Conservation (phyloP, 1,140 invertebrate genomes). For the Drosophila kurseongensis region DNA sequence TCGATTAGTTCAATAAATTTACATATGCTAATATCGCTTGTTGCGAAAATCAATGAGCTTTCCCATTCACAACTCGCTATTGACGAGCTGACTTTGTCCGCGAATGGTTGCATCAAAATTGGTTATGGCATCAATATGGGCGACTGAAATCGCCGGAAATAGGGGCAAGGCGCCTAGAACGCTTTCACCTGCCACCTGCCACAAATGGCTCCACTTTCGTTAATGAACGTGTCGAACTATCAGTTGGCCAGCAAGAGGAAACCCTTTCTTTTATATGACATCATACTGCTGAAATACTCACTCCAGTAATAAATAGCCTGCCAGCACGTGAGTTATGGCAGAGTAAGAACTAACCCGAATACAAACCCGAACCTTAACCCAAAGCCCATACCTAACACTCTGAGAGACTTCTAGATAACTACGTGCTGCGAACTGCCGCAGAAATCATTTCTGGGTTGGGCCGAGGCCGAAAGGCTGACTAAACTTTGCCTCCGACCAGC, state of each 20-base stretch:
- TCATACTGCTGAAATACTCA: slow-evolving; percentile 57
- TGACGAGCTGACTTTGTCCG: slow-evolving; percentile 19
- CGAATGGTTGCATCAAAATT: slow-evolving; percentile 50
- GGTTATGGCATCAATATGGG: slow-evolving; percentile 33
- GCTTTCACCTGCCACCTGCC: slow-evolving; percentile 52
- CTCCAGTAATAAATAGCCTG: slow-evolving; percentile 42
- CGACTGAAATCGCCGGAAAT: slow-evolving; percentile 11
- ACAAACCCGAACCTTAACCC: slow-evolving; percentile 5
- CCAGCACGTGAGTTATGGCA: slow-evolving; percentile 75
- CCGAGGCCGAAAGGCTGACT: slow-evolving; percentile 29
- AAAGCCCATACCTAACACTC: slow-evolving; percentile 13
- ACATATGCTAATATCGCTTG: slow-evolving; percentile 66
- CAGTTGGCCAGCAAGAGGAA: slow-evolving; percentile 28
- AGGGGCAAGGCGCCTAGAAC: slow-evolving; percentile 37
- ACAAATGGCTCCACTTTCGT: slow-evolving; percentile 24
- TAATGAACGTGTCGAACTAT: slow-evolving; percentile 63
- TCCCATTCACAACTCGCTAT: slow-evolving; percentile 47
- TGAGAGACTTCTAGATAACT: slow-evolving; percentile 36
- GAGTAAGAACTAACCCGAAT: slow-evolving; percentile 23
- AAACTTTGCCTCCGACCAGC: slow-evolving; percentile 24
- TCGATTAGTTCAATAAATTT: slow-evolving; percentile 73
- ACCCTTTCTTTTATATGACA: slow-evolving; percentile 60
- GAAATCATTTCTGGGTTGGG: slow-evolving; percentile 41
- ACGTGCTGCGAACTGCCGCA: slow-evolving; percentile 12
- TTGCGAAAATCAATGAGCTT: slow-evolving; percentile 67